These are phyloP conservation scores for Microchirus variegatus DNA, from an alignment of 2,797 vertebrate species.

Conservation along the genomic window DNA sequence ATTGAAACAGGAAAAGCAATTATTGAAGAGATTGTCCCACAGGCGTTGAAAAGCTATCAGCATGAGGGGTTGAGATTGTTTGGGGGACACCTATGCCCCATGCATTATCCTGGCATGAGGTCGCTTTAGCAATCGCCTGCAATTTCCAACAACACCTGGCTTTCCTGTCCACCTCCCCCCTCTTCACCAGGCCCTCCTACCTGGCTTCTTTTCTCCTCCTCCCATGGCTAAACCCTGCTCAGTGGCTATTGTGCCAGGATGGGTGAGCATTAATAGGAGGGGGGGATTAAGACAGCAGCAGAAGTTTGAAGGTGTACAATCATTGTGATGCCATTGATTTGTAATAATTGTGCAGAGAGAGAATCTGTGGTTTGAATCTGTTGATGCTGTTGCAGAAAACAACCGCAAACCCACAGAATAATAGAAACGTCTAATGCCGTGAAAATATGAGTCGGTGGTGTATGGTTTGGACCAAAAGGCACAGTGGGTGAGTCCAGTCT, in stretches of 20 bases:
- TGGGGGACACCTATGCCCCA: conserved; percentile 92
- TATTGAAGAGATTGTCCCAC: conserved; percentile 90
- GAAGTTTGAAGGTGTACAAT: conserved; percentile 47
- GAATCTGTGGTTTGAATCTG: conserved; percentile 11
- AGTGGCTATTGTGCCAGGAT: conserved; percentile 55
- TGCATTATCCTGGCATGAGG: conserved; percentile 93
- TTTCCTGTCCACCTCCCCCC: conserved; percentile 74
- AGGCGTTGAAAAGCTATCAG: conserved; percentile 93
- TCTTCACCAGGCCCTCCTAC: conserved; percentile 87
- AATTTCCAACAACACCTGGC: conserved; percentile 91
- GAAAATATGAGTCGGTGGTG: conserved; percentile 57
- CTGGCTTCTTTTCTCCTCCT: conserved; percentile 68
- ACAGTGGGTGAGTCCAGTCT: conserved; percentile 56
- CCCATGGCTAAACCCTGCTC: conserved; percentile 16
- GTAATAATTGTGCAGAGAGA: conserved; percentile 6
- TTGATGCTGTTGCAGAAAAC: conserved; percentile 30
- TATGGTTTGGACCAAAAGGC: conserved; percentile 64
- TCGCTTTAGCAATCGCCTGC: conserved; percentile 88
- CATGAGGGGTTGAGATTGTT: conserved; percentile 92
- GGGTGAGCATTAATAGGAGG: conserved; percentile 39
- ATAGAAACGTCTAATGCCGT: conserved; percentile 47
- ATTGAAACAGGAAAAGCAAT: conserved; percentile 83
- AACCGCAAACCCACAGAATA: conserved; percentile 39
- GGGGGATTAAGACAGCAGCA: conserved; percentile 1
- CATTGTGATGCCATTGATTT: conserved; percentile 23